Evolutionary conservation across 2,888 invertebrate genomes (phyloP), one percentile per base, ranked within the genome.

Genomic region (Diaphora mendica): DNA sequence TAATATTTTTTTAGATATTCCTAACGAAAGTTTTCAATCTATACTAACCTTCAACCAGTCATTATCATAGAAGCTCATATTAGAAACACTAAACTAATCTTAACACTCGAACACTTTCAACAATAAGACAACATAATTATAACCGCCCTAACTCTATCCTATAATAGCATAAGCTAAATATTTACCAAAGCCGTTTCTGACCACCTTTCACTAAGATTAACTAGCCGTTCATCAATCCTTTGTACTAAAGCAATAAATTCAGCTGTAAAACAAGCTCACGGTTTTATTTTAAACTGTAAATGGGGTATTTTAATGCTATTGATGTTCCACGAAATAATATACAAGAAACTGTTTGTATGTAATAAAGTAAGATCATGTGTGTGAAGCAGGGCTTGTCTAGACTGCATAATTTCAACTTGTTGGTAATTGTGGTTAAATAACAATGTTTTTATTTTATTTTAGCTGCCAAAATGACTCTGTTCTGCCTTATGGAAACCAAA

Each of bases 221-320:
- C 82, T 78, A 74, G 33, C 48, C 78, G 69, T 82, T 77, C 78
- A 83, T 84, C 82, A 84, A 84, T 79, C 71, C 80, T 83, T 83
- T 83, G 82, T 83, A 82, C 76, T 76, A 75, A 35, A 74, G 79
- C 77, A 81, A 81, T 83, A 83, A 83, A 83, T 83, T 76, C 68
- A 62, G 68, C 73, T 76, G 82, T 82, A 74, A 83, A 84, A 74
- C 64, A n/a, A 64, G 55, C 74, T 79, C 79, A 76, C 15, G 66
- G 79, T 74, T 84, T 84, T 75, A 78, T 82, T 84, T 84, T 79
- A 76, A 74, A 80, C 80, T 80, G 76, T 82, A 80, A 84, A 82
- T 78, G 72, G 55, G 75, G 65, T 78, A 75, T 80, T 82, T 82
- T 80, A 75, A 76, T 78, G 77, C 77, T 78, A 73, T 82, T 82